These are phyloP conservation scores for Apis florea DNA, from an alignment of 1,140 invertebrate genomes.

Conservation along the genomic window DNA sequence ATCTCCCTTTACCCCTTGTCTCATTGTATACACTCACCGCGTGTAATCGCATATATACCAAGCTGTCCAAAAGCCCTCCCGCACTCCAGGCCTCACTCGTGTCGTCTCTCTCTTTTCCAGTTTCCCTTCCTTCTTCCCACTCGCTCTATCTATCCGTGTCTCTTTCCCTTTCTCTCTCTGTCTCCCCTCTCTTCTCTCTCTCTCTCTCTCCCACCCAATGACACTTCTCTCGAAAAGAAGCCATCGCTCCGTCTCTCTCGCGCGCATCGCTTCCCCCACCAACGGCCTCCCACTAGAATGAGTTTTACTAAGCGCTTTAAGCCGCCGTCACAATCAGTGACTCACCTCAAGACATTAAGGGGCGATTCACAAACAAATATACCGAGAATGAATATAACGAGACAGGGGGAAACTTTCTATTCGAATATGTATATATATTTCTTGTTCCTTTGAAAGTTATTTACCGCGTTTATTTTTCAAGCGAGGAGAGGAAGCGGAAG, in stretches of 20 bases:
- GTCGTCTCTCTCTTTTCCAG: conserved; percentile 20
- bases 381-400: neutral
- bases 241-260: neutral
- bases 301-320: conserved; percentile 66
- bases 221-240: conserved; percentile 47
- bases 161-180: conserved; percentile 45
- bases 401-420: conserved; percentile 5
- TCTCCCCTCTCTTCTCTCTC: conserved; percentile 55
- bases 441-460: conserved; percentile 1
- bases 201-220: conserved; percentile 55
- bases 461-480: neutral
- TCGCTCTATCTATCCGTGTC: conserved; percentile 29
- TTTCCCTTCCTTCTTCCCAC: conserved; percentile 30
- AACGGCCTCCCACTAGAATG: conserved; percentile 41
- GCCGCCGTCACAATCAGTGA: conserved; percentile 57
- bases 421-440: conserved; percentile 5
- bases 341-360: conserved; percentile 49
- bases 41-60: conserved; percentile 63
- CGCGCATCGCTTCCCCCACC: neutral
- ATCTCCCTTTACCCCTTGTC: conserved; percentile 26
- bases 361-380: conserved; percentile 24
- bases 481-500: neutral
- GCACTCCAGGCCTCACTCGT: conserved; percentile 11
- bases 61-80: conserved; percentile 55
- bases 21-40: conserved; percentile 48